These are phyloP conservation scores for Eurypyga helias DNA, from an alignment of 2,113 vertebrate species.

Conservation along the genomic window DNA sequence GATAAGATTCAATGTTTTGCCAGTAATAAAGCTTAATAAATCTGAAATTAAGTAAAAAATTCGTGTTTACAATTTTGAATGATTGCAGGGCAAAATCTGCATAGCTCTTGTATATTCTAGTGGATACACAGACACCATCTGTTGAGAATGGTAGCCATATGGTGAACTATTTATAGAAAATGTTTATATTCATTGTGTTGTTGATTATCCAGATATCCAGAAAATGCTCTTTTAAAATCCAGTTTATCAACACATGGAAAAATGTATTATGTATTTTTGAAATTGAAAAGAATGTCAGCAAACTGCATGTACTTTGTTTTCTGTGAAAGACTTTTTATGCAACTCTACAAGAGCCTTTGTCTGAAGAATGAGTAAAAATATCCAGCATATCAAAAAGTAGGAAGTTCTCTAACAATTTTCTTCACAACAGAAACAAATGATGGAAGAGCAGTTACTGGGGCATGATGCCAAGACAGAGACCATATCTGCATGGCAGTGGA, in stretches of 20 bases:
- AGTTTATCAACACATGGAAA: constrained; percentile 54
- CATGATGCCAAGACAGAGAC: not conserved
- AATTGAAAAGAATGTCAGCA: constrained; percentile 19
- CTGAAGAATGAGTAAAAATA: constrained; percentile 55
- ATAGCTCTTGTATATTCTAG: constrained; percentile 75
- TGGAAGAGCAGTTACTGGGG: not conserved
- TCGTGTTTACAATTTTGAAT: constrained; percentile 29
- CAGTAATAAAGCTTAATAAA: not conserved
- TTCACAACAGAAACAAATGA: constrained; percentile 31
- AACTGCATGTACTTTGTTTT: constrained; percentile 31
- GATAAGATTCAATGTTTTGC: not conserved
- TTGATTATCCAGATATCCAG: constrained; percentile 80
- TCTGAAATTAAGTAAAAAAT: not conserved
- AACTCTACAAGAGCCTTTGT: not conserved
- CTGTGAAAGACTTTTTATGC: not conserved
- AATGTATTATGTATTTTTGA: constrained; percentile 31
- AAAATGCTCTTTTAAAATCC: constrained; percentile 60
- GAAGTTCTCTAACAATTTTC: constrained; percentile 24
- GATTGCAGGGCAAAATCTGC: constrained; percentile 56
- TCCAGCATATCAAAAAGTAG: constrained; percentile 64
- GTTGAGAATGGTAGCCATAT: constrained; percentile 86
- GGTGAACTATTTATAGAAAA: constrained; percentile 83
- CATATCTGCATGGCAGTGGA: not conserved
- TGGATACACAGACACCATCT: constrained; percentile 89
- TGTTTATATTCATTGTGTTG: constrained; percentile 83